Evolutionary conservation across 2,888 invertebrate genomes (phyloP), one percentile per base, ranked within the genome.

Genomic region (Andrena trimmerana): DNA sequence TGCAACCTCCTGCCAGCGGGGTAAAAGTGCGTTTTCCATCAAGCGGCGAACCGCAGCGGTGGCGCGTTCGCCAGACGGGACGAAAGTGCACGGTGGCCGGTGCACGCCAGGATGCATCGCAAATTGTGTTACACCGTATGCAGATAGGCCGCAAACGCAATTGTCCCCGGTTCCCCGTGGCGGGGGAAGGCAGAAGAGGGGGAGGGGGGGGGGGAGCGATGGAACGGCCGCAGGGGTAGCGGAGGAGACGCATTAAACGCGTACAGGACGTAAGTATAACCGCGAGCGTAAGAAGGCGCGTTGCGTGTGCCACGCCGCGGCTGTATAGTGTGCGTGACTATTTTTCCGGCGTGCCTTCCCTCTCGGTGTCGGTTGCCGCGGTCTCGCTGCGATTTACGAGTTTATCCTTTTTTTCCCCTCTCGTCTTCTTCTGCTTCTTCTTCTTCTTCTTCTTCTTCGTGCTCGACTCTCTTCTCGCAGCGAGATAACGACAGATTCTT

Each of bases 31-130:
- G 87, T 91, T 92, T 91, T 87, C 91, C 92, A 93, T 93, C 91
- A 91, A 90, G 89, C 89, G 90, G 90, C 89, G 85, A 92, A 92
- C 93, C 93, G 92, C 93, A 93, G 87, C 86, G 87, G 81, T 54
- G 79, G 81, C 74, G 81, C 84, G 80, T 84, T 77, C 65, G 72
- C 84, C 79, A 80, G 81, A 66, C 78, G 29, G 52, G 63, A 66
- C 67, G 74, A 63, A 65, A 48, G 68, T 48, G 71, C 71, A 69
- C 81, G 69, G 66, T 68, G 73, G 71, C 60, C 63, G 52, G 60
- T 29, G 72, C 27, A 57, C 63, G 71, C 7, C 52, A 8, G 52
- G 52, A 59, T n/a, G 89, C 84, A 71, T 87, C 79, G 87, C 87
- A 88, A 88, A 88, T 88, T 89, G 86, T 88, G 84, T 88, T 88